Evolutionary conservation across 2,797 vertebrate genomes (phyloP), one percentile per base, ranked within the genome.

Genomic region (Mus caroli): DNA sequence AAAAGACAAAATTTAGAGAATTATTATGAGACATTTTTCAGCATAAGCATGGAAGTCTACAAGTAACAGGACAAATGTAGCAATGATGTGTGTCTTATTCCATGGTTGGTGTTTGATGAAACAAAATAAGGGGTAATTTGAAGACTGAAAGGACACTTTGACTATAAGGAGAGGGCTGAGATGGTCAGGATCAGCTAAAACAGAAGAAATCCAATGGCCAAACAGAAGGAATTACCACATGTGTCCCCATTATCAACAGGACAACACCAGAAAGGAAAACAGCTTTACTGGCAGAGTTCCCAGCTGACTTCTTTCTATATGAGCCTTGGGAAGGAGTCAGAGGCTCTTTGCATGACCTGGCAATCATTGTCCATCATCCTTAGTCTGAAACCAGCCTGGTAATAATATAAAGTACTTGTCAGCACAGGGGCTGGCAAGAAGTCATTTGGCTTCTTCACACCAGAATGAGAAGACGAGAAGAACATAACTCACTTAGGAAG

Each of bases 21-120:
- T 19, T 75, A 37, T 17, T 77, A 12, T 94, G 60, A 95, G 60
- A 28, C 84, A 58, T 58, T 92, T 94, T 90, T 20, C 71, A 79
- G 75, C 8, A 17, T 69, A 60, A 95, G 58, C 19, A 71, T 31
- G 3, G 20, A 80, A 54, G 31, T 46, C 75, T 82, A 8, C 10
- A 56, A 71, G 50, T 8, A 7, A 14, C 34, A 80, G 14, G 19
- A 54, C 4, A 93, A 87, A 87, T 24, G 7, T 80, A 93, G 43
- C 64, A 37, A 58, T 19, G 54, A 7, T 12, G 3, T 83, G n/a
- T 56, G 11, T 56, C 28, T 67, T 73, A 88, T 88, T 64, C 71
- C 28, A 31, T 20, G 77, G 62, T 28, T 56, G 13, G 56, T 28
- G 46, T 67, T 85, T 67, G 62, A 9, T n/a, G 31, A n/a, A 24